Evolutionary conservation across 2,113 vertebrate species (phyloP).

Genomic region (Centropristis striata): DNA sequence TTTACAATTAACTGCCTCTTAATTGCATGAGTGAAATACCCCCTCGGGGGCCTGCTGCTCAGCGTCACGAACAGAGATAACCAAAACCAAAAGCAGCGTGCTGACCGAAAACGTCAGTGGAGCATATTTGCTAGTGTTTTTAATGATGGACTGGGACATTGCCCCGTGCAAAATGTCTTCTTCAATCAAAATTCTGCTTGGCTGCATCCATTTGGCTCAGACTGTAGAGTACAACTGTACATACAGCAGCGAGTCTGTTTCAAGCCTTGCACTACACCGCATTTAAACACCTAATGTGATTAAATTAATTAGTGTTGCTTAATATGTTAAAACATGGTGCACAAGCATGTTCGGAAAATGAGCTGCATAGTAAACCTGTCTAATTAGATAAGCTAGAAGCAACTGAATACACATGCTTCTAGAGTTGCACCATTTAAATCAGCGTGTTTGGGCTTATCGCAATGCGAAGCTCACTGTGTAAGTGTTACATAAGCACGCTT

Average conservation of each 20-base stretch:
- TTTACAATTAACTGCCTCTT: conserved; percentile 69
- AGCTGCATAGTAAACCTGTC: conserved; percentile 29
- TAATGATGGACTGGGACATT: conserved; percentile 22
- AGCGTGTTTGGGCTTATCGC: conserved; percentile 9
- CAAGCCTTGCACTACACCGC: background rate
- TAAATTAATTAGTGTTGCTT: conserved; percentile 24
- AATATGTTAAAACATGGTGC: conserved; percentile 8
- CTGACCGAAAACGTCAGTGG: conserved; percentile 25
- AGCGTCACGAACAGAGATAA: conserved; percentile 32
- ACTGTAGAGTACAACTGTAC: background rate
- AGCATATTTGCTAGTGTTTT: conserved; percentile 17
- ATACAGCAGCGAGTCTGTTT: background rate
- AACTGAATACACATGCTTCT: conserved; percentile 6
- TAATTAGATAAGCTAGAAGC: conserved; percentile 19
- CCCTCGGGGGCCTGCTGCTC: conserved; percentile 30
- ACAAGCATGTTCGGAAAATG: background rate
- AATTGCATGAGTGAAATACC: conserved; percentile 63
- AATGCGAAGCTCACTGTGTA: conserved; percentile 18
- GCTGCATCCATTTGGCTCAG: conserved; percentile 3
- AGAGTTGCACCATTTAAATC: conserved; percentile 26
- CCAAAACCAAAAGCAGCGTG: conserved; percentile 43
- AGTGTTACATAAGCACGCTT: conserved; percentile 39
- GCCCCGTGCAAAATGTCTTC: background rate
- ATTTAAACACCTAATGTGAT: conserved; percentile 44
- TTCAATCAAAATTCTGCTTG: background rate